These are phyloP conservation scores for Hyaena hyaena DNA, from an alignment of 2,113 vertebrate genomes.

Conservation along the genomic window DNA sequence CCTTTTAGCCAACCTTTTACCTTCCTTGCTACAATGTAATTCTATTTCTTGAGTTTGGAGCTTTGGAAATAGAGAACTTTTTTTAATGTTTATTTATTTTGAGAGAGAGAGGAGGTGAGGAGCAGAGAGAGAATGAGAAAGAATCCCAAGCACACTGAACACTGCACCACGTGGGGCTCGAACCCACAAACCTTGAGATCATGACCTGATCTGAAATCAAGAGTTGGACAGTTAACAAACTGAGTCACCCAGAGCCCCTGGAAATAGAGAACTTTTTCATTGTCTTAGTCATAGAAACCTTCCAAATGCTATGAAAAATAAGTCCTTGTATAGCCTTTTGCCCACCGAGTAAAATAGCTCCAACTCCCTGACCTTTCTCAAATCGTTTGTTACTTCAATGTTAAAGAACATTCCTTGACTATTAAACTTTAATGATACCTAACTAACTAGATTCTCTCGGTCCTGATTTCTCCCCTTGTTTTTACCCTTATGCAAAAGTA, in stretches of 20 bases:
- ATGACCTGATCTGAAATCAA: too few species aligned
- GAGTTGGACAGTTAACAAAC: too few species aligned
- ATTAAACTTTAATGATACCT: slow-evolving; percentile 14
- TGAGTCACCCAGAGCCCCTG: background rate
- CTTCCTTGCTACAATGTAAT: background rate
- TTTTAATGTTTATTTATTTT: too few species aligned
- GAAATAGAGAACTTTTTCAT: background rate
- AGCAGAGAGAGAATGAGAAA: too few species aligned
- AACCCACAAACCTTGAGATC: too few species aligned
- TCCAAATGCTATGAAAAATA: slow-evolving; percentile 27
- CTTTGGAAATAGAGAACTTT: background rate
- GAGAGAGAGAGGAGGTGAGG: too few species aligned
- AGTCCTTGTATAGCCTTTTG: background rate
- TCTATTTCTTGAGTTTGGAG: slow-evolving; percentile 9
- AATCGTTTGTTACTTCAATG: slow-evolving; percentile 1
- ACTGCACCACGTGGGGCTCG: too few species aligned
- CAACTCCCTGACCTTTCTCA: background rate
- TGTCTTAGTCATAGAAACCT: background rate
- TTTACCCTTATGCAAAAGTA: slow-evolving; percentile 31
- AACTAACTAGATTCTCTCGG: background rate
- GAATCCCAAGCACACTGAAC: too few species aligned
- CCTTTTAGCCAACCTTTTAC: slow-evolving; percentile 30
- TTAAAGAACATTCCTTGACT: slow-evolving; percentile 13
- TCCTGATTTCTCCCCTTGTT: background rate
- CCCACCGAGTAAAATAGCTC: background rate